A percentile compares a stretch with the other conserved stretches of the same genome.
phyloP scores from a whole-genome alignment of 1,140 invertebrate genomes.

The Pantala flavescens region DNA sequence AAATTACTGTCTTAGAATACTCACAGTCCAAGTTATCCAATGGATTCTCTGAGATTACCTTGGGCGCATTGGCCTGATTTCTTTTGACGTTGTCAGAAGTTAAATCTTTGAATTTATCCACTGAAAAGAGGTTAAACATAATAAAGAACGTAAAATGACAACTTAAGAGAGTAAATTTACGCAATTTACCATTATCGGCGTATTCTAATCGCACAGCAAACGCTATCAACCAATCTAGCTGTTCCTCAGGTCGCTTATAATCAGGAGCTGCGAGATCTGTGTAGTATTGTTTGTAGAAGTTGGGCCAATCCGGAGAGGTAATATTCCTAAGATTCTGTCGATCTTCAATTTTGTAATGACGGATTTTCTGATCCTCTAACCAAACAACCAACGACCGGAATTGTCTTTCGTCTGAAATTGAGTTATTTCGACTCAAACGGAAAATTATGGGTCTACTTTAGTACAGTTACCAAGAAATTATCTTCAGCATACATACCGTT shows the following conservation, averaged over 20 bases:
- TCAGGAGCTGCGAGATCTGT: constrained; percentile 55
- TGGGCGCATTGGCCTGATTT: constrained; percentile 46
- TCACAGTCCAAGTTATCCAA: constrained; percentile 77
- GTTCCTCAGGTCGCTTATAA: constrained; percentile 41
- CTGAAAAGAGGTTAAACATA: constrained; percentile 39
- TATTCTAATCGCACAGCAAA: constrained; percentile 74
- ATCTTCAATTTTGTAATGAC: constrained; percentile 77
- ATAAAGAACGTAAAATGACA: constrained; percentile 15
- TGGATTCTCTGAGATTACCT: constrained; percentile 65
- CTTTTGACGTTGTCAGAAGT: constrained; percentile 46
- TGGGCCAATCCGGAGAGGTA: constrained; percentile 53
- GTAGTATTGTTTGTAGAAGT: constrained; percentile 65
- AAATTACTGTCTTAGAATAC: constrained; percentile 34
- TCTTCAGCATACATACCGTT: constrained; percentile 41
- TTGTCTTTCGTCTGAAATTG: constrained; percentile 56
- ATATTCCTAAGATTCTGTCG: constrained; percentile 57
- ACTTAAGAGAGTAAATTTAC: constrained; percentile 23
- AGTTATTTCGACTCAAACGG: constrained; percentile 24
- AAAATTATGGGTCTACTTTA: constrained; percentile 12
- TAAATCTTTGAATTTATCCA: constrained; percentile 56
- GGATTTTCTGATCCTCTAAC: constrained; percentile 91
- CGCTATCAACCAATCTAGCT: constrained; percentile 77
- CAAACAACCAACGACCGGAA: constrained; percentile 73
- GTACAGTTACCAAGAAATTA: constrained; percentile 14
- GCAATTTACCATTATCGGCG: constrained; percentile 57